These are phyloP conservation scores for Cephalopholis sonnerati DNA, from an alignment of 2,113 vertebrate genomes.

Conservation along the genomic window DNA sequence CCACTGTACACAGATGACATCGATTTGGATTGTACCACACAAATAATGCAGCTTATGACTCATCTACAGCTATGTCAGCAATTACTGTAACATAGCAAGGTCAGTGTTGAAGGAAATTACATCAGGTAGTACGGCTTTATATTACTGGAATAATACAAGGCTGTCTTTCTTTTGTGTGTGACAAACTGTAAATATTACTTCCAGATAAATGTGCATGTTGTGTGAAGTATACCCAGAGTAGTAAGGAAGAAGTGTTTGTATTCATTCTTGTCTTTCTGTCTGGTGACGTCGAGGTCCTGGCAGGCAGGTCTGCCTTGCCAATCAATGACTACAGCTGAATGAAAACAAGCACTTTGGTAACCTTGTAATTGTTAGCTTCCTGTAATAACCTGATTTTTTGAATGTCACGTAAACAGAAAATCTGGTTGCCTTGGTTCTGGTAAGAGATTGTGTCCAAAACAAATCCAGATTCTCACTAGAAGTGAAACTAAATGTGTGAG, in stretches of 20 bases:
- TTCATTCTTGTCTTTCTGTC: neutral
- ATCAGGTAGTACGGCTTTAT: neutral
- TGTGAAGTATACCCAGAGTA: neutral
- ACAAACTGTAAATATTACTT: too few relatives aligned
- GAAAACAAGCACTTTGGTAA: neutral
- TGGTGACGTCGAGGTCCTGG: neutral
- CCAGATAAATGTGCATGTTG: neutral
- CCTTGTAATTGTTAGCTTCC: neutral
- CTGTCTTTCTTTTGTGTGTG: neutral
- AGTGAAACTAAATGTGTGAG: neutral
- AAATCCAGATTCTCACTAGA: neutral
- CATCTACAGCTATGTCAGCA: neutral
- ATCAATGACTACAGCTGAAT: slow-evolving; percentile 1
- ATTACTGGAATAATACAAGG: too few relatives aligned
- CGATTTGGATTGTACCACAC: neutral
- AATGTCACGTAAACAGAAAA: neutral
- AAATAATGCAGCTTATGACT: neutral
- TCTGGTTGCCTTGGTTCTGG: neutral
- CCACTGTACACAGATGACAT: neutral
- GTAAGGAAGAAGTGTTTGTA: neutral
- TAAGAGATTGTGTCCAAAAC: neutral
- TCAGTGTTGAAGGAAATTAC: neutral
- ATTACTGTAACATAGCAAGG: neutral
- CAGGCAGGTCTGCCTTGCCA: neutral
- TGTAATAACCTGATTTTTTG: neutral